A percentile compares a stretch with the other conserved stretches of the same genome.
phyloP scores from a whole-genome alignment of 2,888 invertebrate species.

The Polymixis flavicincta region DNA sequence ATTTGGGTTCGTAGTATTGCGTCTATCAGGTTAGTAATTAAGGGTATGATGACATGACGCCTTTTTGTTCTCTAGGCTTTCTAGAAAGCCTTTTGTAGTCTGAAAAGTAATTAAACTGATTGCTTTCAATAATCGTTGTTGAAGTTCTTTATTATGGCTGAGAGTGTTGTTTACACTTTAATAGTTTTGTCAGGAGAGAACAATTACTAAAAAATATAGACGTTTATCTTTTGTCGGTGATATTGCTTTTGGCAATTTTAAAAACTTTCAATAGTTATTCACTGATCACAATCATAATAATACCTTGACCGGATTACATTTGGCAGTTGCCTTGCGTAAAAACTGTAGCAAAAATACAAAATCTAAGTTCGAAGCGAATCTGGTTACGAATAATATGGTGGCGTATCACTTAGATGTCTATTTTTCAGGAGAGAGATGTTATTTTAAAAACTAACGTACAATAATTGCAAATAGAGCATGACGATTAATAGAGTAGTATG shows the following conservation, averaged over 20 bases:
- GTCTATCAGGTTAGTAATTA: conserved; percentile 8
- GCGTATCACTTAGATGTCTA: background rate
- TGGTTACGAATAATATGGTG: background rate
- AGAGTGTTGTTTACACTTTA: background rate
- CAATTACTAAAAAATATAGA: background rate
- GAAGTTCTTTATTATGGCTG: background rate
- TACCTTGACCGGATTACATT: background rate
- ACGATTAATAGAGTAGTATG: too few relatives aligned
- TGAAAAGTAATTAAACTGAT: background rate
- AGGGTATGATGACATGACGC: background rate
- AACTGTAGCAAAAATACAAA: background rate
- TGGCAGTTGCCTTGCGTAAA: background rate
- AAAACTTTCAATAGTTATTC: background rate
- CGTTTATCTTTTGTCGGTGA: background rate
- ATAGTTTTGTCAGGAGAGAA: background rate
- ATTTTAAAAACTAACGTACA: background rate
- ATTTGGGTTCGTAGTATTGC: conserved; percentile 25
- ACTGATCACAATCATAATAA: background rate
- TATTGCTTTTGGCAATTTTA: background rate
- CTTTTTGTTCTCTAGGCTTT: background rate
- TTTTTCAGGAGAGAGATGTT: background rate
- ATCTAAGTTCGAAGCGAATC: background rate
- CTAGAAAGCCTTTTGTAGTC: background rate
- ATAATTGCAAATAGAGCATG: background rate
- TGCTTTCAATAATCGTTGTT: background rate